These are phyloP conservation scores for Lemur catta DNA, from an alignment of 2,797 vertebrate species.

Conservation along the genomic window DNA sequence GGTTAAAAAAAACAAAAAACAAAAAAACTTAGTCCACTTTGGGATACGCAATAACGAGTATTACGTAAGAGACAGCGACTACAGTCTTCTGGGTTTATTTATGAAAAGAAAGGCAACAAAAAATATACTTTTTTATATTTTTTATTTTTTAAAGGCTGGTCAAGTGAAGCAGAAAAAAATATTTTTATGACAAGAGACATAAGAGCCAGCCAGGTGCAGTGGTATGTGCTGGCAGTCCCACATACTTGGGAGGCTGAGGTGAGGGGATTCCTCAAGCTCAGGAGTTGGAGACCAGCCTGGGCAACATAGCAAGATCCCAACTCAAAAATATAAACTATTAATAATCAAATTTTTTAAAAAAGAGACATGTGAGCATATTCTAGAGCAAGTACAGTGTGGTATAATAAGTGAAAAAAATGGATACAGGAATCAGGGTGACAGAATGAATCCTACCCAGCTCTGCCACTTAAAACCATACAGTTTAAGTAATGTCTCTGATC, in stretches of 20 bases:
- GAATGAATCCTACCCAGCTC: neutral
- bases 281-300: neutral
- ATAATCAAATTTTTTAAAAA: neutral
- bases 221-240: neutral
- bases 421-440: neutral
- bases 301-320: neutral
- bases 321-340: neutral
- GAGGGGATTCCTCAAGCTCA: neutral
- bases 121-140: neutral
- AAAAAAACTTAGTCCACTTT: neutral
- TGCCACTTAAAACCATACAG: neutral
- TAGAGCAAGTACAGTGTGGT: neutral
- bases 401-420: neutral
- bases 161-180: neutral
- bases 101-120: neutral
- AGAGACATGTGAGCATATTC: neutral
- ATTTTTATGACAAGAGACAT: neutral
- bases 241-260: neutral
- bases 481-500: neutral
- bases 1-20: neutral
- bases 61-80: neutral
- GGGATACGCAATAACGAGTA: neutral
- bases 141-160: too few relatives aligned
- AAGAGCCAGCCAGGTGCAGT: neutral
- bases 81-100: neutral